Evolutionary conservation across 2,113 vertebrate species (phyloP).

Genomic region (Sapajus apella): DNA sequence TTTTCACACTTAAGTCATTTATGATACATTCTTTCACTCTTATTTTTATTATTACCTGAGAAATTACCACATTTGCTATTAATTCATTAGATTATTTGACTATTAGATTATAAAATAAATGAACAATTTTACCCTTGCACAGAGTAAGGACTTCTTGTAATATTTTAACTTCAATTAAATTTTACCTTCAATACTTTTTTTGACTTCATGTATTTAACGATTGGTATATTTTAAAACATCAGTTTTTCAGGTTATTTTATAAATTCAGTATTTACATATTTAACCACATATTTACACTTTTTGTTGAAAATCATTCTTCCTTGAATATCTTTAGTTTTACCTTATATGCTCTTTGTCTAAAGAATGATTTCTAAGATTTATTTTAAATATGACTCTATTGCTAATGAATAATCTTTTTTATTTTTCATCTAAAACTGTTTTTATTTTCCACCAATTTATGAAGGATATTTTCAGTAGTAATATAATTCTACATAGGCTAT

Average conservation of each 20-base stretch:
- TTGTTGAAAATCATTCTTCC: neutral
- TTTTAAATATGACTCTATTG: neutral
- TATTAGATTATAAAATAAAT: neutral
- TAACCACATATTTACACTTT: neutral
- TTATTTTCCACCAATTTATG: neutral
- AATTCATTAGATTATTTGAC: neutral
- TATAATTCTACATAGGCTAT: neutral
- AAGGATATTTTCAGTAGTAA: neutral
- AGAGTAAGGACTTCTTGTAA: neutral
- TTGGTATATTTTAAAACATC: neutral
- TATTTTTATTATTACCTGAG: neutral
- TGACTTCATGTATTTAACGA: neutral
- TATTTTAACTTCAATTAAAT: neutral
- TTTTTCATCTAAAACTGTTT: neutral
- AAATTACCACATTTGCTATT: neutral
- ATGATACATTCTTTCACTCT: neutral
- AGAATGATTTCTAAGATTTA: neutral
- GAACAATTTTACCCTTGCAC: neutral
- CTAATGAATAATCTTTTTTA: neutral
- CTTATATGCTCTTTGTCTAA: neutral
- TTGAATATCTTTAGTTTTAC: neutral
- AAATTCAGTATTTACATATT: neutral
- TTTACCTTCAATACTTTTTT: neutral
- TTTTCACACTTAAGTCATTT: neutral
- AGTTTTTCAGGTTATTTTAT: neutral